Conservation (phyloP, 2,797 vertebrate genomes). For the Siniperca obscura region DNA sequence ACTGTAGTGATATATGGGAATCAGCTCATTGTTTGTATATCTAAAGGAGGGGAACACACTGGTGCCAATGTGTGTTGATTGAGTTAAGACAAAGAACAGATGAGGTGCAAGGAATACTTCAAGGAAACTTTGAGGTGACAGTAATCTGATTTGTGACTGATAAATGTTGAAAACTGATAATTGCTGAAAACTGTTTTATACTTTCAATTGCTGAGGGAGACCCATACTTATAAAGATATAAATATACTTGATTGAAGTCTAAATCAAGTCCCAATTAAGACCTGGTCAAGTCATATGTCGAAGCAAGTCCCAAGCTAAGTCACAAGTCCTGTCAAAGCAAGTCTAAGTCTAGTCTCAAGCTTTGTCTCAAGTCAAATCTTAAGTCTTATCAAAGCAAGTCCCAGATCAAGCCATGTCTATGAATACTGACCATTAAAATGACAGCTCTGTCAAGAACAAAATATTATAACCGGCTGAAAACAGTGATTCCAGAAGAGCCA, state of each 20-base stretch:
- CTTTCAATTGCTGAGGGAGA: not conserved
- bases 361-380: not conserved
- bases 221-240: not conserved
- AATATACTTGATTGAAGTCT: not conserved
- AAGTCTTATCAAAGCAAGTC: not conserved
- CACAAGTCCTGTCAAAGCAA: not conserved
- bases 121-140: not conserved
- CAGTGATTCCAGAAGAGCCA: not conserved
- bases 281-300: not conserved
- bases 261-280: not conserved
- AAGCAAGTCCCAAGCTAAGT: not conserved
- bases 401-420: not conserved
- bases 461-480: not conserved
- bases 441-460: not conserved
- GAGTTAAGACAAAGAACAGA: not conserved
- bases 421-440: not conserved
- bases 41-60: not conserved
- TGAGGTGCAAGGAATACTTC: too few relatives aligned
- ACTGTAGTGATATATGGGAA: slow-evolving; percentile 19
- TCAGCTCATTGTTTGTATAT: not conserved
- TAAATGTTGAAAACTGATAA: not conserved
- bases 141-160: not conserved
- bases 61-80: not conserved
- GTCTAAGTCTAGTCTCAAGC: not conserved
- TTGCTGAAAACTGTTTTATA: not conserved